These are phyloP conservation scores for Sarcophaga subvicina DNA, from an alignment of 2,888 invertebrate genomes.

Conservation along the genomic window DNA sequence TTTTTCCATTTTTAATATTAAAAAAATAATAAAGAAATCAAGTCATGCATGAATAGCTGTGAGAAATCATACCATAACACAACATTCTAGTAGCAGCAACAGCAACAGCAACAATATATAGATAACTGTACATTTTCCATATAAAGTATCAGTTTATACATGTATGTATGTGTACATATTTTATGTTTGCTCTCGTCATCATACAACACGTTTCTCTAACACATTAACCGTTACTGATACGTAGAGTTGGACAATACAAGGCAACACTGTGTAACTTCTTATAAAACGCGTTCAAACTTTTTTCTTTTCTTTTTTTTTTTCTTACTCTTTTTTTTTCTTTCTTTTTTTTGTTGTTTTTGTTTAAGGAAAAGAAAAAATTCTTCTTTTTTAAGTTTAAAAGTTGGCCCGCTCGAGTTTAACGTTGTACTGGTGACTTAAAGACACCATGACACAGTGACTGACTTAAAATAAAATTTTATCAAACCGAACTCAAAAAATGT, in stretches of 20 bases:
- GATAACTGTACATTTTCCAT: background rate
- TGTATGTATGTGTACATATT: background rate
- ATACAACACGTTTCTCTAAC: background rate
- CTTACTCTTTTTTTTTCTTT: background rate
- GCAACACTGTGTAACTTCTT: background rate
- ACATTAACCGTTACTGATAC: background rate
- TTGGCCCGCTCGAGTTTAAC: background rate
- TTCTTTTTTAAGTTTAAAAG: background rate
- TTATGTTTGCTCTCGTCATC: background rate
- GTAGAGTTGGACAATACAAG: background rate
- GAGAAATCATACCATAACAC: constrained; percentile 46
- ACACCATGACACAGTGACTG: constrained; percentile 61
- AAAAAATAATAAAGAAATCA: constrained; percentile 56
- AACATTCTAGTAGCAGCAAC: constrained; percentile 29
- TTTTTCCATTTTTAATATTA: constrained; percentile 64
- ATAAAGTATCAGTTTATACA: background rate
- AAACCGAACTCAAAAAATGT: background rate
- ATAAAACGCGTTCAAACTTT: background rate
- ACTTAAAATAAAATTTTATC: constrained; percentile 19
- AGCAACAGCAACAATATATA: constrained; percentile 21
- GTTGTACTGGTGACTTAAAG: constrained; percentile 45
- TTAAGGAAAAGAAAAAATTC: background rate
- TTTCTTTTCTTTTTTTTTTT: background rate
- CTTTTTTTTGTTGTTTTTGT: background rate
- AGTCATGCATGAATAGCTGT: constrained; percentile 39